Base-by-base conservation (phyloP, 2,797 vertebrate species). In the Micromesistius poutassou region DNA sequence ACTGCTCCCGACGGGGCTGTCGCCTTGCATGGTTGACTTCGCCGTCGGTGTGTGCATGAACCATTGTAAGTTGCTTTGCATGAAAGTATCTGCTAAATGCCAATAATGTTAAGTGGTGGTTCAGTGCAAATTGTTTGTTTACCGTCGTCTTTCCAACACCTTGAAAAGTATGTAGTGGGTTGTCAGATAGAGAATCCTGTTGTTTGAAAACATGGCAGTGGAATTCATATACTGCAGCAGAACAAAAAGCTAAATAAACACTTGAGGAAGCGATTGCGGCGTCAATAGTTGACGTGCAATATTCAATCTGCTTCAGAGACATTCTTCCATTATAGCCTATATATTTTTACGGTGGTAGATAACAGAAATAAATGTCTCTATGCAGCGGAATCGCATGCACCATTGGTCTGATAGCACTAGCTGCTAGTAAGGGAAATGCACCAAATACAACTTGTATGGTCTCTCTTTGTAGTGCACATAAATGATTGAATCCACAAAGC, bases 351-450 rank as follows among this genome's bases (percentile, higher is more conserved):
- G 19, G 71, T 12, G 36, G 36, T 12, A 46, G 42, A 19, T 46
- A 46, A 73, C 12, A 10, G 0, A 46, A 36, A 66, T 31, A 75
- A 5, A 75, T 19, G 12, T 16, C 25, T 33, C 25, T 33, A 40
- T 28, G 30, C n/a, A 31, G 16, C 6, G 74, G 5, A 40, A 4
- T 40, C 8, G 13, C 74, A 75, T 14, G 30, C 25, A 28, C 31
- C 33, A 33, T 81, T 83, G 81, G 85, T 80, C 40, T 81, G 73
- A 88, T 25, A 90, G 87, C 87, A 80, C 89, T 12, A 83, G 85
- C 92, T 93, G 86, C 84, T 91, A 91, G 87, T 83, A 50, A 80
- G 86, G 80, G 5, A 5, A 9, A 30, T 14, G n/a, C 74, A 89
- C 16, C 86, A 25, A 79, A 38, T n/a, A 13, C 12, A 8, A 70